phyloP scores from a whole-genome alignment of 2,113 vertebrate genomes.

The Leptosomus discolor region DNA sequence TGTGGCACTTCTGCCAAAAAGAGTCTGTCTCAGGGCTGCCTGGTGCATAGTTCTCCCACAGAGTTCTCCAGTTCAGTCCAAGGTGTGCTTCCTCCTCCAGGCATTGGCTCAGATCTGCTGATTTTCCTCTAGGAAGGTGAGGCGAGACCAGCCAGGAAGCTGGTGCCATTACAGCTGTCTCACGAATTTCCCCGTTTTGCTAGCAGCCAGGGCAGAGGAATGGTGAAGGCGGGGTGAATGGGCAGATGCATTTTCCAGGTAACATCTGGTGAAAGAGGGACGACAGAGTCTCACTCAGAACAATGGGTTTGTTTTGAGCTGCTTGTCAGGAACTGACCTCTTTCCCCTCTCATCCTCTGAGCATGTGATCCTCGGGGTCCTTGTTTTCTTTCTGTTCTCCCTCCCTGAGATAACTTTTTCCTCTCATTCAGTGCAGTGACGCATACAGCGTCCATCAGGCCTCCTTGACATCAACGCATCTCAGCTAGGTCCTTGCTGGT shows the following conservation, averaged over 20 bases:
- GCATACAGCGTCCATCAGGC: neutral
- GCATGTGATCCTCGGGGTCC: neutral
- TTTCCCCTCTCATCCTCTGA: conserved; percentile 5
- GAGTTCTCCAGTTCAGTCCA: neutral
- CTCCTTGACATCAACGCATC: neutral
- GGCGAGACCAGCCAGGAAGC: neutral
- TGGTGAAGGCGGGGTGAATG: neutral
- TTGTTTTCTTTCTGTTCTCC: neutral
- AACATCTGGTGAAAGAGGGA: neutral
- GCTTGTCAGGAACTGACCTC: conserved; percentile 12
- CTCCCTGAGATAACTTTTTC: neutral
- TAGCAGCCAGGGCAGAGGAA: neutral
- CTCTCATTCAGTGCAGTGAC: neutral
- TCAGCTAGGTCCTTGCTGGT: neutral
- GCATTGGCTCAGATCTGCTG: neutral
- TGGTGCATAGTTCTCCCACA: neutral
- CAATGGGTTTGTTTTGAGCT: conserved; percentile 4
- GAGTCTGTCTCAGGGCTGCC: neutral
- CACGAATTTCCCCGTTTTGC: neutral
- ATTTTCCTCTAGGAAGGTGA: neutral
- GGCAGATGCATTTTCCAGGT: conserved; percentile 9
- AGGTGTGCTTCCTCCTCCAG: neutral
- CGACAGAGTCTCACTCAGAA: neutral
- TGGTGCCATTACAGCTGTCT: neutral
- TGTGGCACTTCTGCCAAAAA: neutral